Conservation (phyloP, 2,113 vertebrate species). For the Motacilla tschutschensis region DNA sequence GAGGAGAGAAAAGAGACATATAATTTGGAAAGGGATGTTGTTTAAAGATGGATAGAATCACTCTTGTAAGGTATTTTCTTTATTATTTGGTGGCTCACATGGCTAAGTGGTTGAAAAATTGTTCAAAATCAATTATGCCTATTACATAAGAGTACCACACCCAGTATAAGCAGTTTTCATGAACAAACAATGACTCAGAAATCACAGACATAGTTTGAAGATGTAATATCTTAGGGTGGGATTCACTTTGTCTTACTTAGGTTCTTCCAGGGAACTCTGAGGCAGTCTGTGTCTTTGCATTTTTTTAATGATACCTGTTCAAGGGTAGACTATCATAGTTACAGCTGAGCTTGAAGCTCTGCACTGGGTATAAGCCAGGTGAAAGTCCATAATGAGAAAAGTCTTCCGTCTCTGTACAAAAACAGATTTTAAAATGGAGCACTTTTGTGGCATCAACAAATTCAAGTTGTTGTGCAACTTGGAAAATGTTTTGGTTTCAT, state of each 20-base stretch:
- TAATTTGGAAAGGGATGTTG: not conserved
- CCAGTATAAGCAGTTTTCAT: conserved; percentile 54
- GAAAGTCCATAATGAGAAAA: not conserved
- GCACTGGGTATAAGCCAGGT: not conserved
- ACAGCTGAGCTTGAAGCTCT: not conserved
- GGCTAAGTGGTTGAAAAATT: conserved; percentile 36
- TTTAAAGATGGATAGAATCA: not conserved
- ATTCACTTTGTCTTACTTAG: not conserved
- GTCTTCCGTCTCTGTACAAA: not conserved
- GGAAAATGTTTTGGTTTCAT: not conserved
- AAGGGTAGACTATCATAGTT: not conserved
- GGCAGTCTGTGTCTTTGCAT: not conserved
- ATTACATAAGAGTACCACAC: conserved; percentile 52
- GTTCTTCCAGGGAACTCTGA: not conserved
- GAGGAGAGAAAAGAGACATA: not conserved
- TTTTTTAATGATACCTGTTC: not conserved
- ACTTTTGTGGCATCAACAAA: not conserved
- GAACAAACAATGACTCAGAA: conserved; percentile 35
- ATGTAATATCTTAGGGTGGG: not conserved
- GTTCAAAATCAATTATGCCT: conserved; percentile 43
- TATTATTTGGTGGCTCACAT: conserved; percentile 28
- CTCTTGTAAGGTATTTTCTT: conserved; percentile 5
- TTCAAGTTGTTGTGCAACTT: conserved; percentile 8
- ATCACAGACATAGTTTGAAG: not conserved
- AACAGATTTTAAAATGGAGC: not conserved